phyloP scores from a whole-genome alignment of 2,113 vertebrate species.

The Neomonachus schauinslandi region DNA sequence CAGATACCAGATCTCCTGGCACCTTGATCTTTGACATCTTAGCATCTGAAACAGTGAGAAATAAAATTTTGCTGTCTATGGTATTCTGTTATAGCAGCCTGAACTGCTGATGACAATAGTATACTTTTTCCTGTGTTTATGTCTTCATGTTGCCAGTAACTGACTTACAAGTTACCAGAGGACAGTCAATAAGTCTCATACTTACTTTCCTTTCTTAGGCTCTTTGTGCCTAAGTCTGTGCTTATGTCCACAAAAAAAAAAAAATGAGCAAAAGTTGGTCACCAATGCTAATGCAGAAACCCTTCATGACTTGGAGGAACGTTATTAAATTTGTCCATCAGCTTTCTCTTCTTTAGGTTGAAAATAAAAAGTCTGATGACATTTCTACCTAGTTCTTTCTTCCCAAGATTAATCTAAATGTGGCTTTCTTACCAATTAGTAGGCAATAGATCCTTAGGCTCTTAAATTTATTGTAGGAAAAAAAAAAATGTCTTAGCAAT shows the following conservation, averaged over 20 bases:
- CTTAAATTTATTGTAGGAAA: not conserved
- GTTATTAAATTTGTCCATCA: not conserved
- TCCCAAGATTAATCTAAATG: not conserved
- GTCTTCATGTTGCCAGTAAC: not conserved
- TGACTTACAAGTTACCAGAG: not conserved
- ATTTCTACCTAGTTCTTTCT: not conserved
- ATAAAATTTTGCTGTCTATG: not conserved
- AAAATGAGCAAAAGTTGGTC: not conserved
- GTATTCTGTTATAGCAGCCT: not conserved
- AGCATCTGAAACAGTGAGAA: not conserved
- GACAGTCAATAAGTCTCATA: not conserved
- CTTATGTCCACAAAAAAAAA: not conserved
- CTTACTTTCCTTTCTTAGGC: not conserved
- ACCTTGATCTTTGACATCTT: too few species aligned
- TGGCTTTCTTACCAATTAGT: conserved; percentile 11
- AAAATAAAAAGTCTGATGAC: not conserved
- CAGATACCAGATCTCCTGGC: not conserved
- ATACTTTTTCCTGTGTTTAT: not conserved
- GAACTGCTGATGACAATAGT: not conserved
- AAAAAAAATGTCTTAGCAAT: conserved; percentile 11
- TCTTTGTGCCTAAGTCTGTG: not conserved
- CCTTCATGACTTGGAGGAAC: not conserved
- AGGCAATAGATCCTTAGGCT: not conserved
- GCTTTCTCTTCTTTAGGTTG: not conserved
- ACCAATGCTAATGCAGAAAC: not conserved